Evolutionary conservation across 2,797 vertebrate genomes (phyloP).

Genomic region (Mus spretus): DNA sequence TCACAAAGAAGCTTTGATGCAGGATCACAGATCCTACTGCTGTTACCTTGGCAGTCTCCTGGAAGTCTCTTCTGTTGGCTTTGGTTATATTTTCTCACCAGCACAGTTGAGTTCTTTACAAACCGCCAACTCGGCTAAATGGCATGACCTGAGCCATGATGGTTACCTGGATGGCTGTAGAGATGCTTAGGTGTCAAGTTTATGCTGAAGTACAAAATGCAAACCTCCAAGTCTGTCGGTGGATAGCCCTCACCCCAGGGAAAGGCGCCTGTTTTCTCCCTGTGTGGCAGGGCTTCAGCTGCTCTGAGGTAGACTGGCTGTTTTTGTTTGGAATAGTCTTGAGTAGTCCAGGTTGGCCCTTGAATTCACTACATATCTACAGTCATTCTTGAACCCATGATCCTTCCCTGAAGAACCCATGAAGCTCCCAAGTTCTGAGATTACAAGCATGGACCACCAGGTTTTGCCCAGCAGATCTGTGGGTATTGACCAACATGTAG

Average conservation of each 20-base stretch:
- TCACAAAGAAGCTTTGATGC: background rate
- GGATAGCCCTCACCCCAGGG: background rate
- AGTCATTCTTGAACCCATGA: background rate
- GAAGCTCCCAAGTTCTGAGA: background rate
- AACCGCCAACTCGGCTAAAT: constrained; percentile 98
- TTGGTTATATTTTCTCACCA: constrained; percentile 99
- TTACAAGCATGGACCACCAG: background rate
- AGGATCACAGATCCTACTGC: background rate
- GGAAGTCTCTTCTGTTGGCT: constrained; percentile 88
- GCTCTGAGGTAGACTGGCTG: background rate
- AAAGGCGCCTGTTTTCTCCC: background rate
- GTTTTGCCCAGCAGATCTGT: background rate
- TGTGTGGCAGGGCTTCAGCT: background rate
- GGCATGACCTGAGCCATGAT: constrained; percentile 98
- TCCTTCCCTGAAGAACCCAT: background rate
- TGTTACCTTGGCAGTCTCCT: background rate
- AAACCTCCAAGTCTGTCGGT: fast-evolving
- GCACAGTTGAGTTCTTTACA: constrained; percentile 98
- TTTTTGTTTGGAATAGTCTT: background rate
- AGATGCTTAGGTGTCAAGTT: background rate
- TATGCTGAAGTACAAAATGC: too few species aligned
- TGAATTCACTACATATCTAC: background rate
- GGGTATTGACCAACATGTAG: background rate
- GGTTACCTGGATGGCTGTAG: constrained; percentile 43
- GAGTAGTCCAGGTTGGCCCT: background rate